These are phyloP conservation scores for Calycopis cecrops DNA, from an alignment of 1,140 invertebrate species.

Conservation along the genomic window DNA sequence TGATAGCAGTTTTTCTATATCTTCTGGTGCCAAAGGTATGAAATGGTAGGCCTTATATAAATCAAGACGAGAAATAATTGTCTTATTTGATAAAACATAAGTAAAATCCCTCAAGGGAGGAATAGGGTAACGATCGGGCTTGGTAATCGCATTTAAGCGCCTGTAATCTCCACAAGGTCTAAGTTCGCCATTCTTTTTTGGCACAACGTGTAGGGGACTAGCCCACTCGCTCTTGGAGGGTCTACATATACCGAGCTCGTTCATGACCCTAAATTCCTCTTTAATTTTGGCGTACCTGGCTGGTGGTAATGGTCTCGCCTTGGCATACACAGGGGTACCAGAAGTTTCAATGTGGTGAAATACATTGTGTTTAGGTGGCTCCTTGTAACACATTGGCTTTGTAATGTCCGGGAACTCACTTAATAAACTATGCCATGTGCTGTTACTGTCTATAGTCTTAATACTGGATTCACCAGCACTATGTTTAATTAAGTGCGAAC, in stretches of 20 bases:
- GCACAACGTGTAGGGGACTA: too few species aligned
- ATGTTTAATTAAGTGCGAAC: background rate
- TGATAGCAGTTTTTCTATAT: too few species aligned
- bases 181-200: constrained; percentile 14
- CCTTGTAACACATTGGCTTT: constrained; percentile 22
- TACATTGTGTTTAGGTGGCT: constrained; percentile 1
- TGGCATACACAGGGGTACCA: constrained; percentile 45
- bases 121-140: constrained; percentile 15
- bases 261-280: constrained; percentile 43
- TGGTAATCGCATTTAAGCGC: constrained; percentile 12
- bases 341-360: constrained; percentile 36
- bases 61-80: background rate
- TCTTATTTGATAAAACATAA: background rate
- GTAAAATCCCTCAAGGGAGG: background rate
- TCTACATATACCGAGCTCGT: constrained; percentile 29
- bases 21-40: too few species aligned
- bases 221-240: constrained; percentile 47
- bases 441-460: constrained; percentile 15
- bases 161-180: constrained; percentile 16
- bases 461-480: background rate
- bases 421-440: constrained; percentile 27
- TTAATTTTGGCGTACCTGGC: constrained; percentile 43
- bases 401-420: constrained; percentile 35
- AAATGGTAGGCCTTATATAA: background rate
- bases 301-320: constrained; percentile 46